Percentiles rank a stretch among this genome's conserved stretches.
These are phyloP conservation scores for Myotis findleyi DNA, from an alignment of 2,797 vertebrate genomes.

Conservation along the genomic window DNA sequence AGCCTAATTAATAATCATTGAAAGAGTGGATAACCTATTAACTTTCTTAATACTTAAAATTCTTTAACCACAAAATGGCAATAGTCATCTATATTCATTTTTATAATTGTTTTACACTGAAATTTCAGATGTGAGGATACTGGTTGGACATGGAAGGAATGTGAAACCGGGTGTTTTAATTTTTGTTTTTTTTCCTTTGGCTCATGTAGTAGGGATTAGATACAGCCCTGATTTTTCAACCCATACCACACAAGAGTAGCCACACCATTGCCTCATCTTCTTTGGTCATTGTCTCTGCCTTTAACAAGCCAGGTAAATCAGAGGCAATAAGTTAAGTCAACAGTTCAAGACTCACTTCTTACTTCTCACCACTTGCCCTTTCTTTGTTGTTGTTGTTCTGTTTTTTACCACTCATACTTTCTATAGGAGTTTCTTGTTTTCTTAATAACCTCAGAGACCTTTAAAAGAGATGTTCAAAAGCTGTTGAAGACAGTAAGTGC, in stretches of 20 bases:
- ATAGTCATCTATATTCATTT: background rate
- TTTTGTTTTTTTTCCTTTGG: background rate
- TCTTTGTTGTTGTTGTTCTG: background rate
- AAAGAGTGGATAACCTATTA: background rate
- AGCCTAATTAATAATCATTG: background rate
- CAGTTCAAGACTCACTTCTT: background rate
- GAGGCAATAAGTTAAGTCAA: background rate
- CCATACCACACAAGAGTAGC: too few species aligned
- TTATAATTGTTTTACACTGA: background rate
- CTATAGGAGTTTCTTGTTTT: background rate
- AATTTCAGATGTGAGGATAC: constrained; percentile 39
- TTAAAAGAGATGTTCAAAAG: background rate
- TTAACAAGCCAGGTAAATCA: background rate
- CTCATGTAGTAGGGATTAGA: background rate
- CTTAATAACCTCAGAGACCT: background rate
- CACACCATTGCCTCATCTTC: rapidly evolving
- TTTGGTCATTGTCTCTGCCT: background rate
- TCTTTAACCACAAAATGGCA: constrained; percentile 1
- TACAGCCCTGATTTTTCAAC: background rate
- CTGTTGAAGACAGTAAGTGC: background rate
- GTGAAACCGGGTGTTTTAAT: background rate
- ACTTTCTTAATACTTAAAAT: constrained; percentile 12
- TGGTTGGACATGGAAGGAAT: background rate
- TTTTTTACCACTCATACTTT: background rate
- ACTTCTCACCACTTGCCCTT: background rate